Percentiles rank a stretch among this genome's conserved stretches.
Evolutionary conservation across 2,888 invertebrate species (phyloP).

Genomic region (Erynnis tages): DNA sequence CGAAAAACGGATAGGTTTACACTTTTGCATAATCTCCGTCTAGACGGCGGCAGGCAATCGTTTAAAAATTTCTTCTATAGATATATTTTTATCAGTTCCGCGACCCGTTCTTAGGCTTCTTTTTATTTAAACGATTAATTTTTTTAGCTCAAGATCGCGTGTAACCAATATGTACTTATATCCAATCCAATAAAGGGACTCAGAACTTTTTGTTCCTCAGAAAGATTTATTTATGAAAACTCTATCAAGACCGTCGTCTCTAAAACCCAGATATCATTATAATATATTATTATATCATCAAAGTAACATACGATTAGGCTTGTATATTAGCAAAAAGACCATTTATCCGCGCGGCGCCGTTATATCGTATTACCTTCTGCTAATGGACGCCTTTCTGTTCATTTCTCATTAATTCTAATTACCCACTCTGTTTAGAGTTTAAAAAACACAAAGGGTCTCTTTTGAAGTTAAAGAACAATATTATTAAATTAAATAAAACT

Average conservation of each 20-base stretch:
- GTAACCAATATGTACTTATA: too few species aligned
- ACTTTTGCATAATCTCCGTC: slow-evolving; percentile 76
- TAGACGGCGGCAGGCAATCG: slow-evolving; percentile 69
- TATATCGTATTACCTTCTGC: slow-evolving; percentile 59
- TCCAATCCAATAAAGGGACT: too few species aligned
- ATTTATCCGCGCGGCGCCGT: slow-evolving; percentile 29
- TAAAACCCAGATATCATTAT: too few species aligned
- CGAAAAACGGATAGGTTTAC: slow-evolving; percentile 63
- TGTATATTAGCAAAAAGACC: slow-evolving; percentile 15
- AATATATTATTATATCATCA: too few species aligned
- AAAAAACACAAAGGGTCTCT: slow-evolving; percentile 37
- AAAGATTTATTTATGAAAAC: too few species aligned
- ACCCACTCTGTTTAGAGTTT: slow-evolving; percentile 54
- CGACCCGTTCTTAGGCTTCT: background rate
- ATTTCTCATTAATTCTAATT: slow-evolving; percentile 70
- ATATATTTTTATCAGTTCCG: slow-evolving; percentile 39
- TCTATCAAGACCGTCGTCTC: too few species aligned
- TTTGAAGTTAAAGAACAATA: slow-evolving; percentile 19
- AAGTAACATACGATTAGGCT: background rate
- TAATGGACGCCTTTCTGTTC: slow-evolving; percentile 58
- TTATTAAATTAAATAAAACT: slow-evolving; percentile 8
- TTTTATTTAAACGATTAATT: background rate
- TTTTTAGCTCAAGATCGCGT: too few species aligned
- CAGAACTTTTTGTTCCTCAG: too few species aligned
- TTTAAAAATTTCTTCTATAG: slow-evolving; percentile 47